These are phyloP conservation scores for Drosophila bifasciata DNA, from an alignment of 1,140 invertebrate species.

Conservation along the genomic window DNA sequence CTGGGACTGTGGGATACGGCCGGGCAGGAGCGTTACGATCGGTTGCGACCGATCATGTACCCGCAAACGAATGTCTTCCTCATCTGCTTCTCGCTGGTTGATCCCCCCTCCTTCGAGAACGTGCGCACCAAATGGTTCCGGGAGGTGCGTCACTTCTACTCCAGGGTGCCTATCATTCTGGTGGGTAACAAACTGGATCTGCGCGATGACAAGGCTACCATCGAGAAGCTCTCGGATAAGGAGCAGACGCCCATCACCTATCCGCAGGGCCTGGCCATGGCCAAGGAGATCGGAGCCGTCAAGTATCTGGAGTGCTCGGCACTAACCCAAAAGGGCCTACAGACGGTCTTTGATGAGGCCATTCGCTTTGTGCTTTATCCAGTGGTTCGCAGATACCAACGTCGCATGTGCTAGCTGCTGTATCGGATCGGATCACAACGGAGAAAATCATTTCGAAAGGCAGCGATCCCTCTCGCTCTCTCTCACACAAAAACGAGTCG, in stretches of 20 bases:
- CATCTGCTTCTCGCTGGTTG: conserved; percentile 98
- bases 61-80: conserved; percentile 99
- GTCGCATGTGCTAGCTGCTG: conserved; percentile 90
- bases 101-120: conserved; percentile 99
- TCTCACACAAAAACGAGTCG: too few relatives aligned
- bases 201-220: conserved; percentile 98
- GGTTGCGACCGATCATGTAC: conserved; percentile 95
- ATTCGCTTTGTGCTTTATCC: conserved; percentile 98
- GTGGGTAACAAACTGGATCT: conserved; percentile 96
- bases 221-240: conserved; percentile 98
- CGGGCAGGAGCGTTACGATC: conserved; percentile 97
- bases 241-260: conserved; percentile 98
- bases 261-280: conserved; percentile 98
- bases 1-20: conserved; percentile 97
- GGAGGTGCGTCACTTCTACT: conserved; percentile 95
- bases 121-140: conserved; percentile 98
- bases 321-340: conserved; percentile 99
- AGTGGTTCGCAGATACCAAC: conserved; percentile 89
- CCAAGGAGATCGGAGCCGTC: conserved; percentile 99
- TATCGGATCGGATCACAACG: too few relatives aligned
- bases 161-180: conserved; percentile 94
- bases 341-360: conserved; percentile 99
- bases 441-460: too few relatives aligned
- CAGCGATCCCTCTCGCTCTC: too few relatives aligned
- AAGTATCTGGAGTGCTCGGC: conserved; percentile 98